phyloP scores from a whole-genome alignment of 2,888 invertebrate species.

The Blera fallax region DNA sequence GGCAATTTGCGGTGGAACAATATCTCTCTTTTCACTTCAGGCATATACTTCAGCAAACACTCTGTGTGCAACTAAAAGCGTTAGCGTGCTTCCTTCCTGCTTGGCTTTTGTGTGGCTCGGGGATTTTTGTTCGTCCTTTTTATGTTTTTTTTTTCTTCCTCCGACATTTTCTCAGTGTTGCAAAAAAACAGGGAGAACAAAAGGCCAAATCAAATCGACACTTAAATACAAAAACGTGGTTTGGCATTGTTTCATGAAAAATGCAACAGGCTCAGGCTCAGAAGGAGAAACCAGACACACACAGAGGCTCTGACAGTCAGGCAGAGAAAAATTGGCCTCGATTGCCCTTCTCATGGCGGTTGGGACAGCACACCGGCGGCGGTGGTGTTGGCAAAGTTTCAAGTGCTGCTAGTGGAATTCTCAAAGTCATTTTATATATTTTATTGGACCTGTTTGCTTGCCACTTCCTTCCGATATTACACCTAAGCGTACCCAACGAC shows the following conservation, averaged over 20 bases:
- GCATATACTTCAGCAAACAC: slow-evolving; percentile 46
- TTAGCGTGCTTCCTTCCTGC: slow-evolving; percentile 67
- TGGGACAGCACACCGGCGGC: neutral
- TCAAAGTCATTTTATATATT: slow-evolving; percentile 69
- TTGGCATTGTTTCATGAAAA: slow-evolving; percentile 74
- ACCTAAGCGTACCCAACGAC: slow-evolving; percentile 17
- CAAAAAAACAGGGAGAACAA: slow-evolving; percentile 34
- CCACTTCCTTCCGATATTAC: slow-evolving; percentile 71
- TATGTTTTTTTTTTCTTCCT: too few relatives aligned
- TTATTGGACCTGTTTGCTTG: slow-evolving; percentile 71
- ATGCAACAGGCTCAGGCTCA: slow-evolving; percentile 72
- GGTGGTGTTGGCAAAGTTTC: slow-evolving; percentile 73
- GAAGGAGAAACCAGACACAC: slow-evolving; percentile 5
- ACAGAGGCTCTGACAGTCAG: slow-evolving; percentile 50
- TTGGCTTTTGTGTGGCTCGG: slow-evolving; percentile 50
- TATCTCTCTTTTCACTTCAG: slow-evolving; percentile 36
- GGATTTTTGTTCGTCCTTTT: slow-evolving; percentile 9
- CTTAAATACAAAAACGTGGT: slow-evolving; percentile 73
- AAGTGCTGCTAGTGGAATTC: slow-evolving; percentile 65
- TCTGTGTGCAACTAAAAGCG: slow-evolving; percentile 63
- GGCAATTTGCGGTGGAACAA: slow-evolving; percentile 71
- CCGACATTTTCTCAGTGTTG: neutral
- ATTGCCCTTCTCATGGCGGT: slow-evolving; percentile 43
- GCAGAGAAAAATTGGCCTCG: slow-evolving; percentile 59
- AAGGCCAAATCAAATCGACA: slow-evolving; percentile 74